These are phyloP conservation scores for Furnarius figulus DNA, from an alignment of 2,113 vertebrate species.

Conservation along the genomic window DNA sequence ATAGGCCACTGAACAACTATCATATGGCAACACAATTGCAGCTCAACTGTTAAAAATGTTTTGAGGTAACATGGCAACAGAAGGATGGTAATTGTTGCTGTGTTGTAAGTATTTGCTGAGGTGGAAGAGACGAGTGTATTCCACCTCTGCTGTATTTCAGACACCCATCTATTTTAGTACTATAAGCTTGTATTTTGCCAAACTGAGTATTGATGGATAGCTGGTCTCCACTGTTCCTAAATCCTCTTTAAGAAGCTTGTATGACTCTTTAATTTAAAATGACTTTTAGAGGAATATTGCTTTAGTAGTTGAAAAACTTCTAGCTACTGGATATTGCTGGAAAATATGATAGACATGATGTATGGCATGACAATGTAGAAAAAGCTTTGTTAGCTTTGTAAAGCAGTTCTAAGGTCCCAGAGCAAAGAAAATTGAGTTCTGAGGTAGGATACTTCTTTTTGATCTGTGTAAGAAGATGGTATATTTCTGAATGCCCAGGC, in stretches of 20 bases:
- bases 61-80: neutral
- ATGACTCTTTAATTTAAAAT: neutral
- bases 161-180: neutral
- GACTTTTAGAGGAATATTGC: neutral
- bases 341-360: neutral
- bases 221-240: neutral
- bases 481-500: neutral
- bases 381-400: neutral
- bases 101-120: neutral
- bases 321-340: neutral
- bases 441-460: neutral
- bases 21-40: neutral
- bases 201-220: neutral
- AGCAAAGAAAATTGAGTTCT: neutral
- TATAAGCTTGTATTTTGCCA: neutral
- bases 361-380: fast-evolving
- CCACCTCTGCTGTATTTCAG: neutral
- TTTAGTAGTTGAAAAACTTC: neutral
- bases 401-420: neutral
- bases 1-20: neutral
- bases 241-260: neutral
- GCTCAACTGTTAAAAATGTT: neutral
- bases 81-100: neutral
- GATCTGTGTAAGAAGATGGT: neutral
- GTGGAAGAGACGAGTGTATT: neutral